Evolutionary conservation across 2,888 invertebrate species (phyloP).

Genomic region (Epistrophe eligans): DNA sequence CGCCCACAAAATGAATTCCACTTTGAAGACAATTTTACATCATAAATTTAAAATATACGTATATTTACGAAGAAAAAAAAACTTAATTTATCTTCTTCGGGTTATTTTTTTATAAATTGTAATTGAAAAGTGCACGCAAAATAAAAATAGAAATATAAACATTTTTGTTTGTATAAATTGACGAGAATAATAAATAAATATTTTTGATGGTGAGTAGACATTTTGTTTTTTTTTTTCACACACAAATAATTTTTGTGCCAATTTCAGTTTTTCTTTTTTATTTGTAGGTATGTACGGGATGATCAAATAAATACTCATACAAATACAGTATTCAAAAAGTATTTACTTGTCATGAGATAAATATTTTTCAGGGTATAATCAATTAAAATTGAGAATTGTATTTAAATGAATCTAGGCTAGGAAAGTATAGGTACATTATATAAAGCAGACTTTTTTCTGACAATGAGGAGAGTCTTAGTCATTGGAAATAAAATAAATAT

Average conservation of each 20-base stretch:
- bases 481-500: slow-evolving; percentile 15
- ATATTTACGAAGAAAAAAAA: not conserved
- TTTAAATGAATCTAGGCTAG: not conserved
- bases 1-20: slow-evolving; percentile 38
- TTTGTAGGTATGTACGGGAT: not conserved
- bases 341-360: slow-evolving; percentile 30
- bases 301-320: slow-evolving; percentile 9
- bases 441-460: not conserved
- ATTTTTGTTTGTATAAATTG: not conserved
- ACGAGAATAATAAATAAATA: not conserved
- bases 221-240: slow-evolving; percentile 11
- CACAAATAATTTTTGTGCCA: not conserved
- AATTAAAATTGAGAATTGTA: slow-evolving; percentile 47
- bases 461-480: not conserved
- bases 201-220: not conserved
- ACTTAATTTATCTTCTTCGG: not conserved
- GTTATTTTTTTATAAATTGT: not conserved
- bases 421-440: too few relatives aligned
- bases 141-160: slow-evolving; percentile 1
- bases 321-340: not conserved
- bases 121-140: slow-evolving; percentile 35
- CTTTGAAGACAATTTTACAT: slow-evolving; percentile 8
- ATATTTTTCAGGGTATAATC: slow-evolving; percentile 22
- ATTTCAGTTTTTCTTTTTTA: slow-evolving; percentile 7
- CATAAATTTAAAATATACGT: not conserved